Base-by-base conservation (phyloP, 1,140 invertebrate species). In the Lordiphosa mommai region DNA sequence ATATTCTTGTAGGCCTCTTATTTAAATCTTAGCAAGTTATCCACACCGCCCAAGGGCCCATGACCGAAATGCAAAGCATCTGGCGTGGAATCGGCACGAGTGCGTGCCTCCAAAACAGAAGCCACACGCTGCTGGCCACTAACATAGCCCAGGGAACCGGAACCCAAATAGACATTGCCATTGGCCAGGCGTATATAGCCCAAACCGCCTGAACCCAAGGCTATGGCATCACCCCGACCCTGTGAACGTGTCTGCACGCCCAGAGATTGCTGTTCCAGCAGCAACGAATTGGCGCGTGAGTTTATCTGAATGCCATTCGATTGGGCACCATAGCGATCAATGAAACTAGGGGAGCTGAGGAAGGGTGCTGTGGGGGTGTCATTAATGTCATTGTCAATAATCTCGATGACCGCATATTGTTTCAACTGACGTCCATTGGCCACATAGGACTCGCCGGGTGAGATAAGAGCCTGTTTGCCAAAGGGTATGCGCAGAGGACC, bases 141-240 rank as follows among this genome's bases (percentile, higher is more conserved):
- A 9, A 89, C 85, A 34, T 88, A 89, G 40, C 86, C 88, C 33
- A 89, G 27, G 0, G 88, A 89, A 0, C 88, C 88, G 0, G 88
- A 89, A 4, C 88, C 88, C 23, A 89, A 23, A 29, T 88, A 85
- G 0, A 89, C 72, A 47, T 73, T 86, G 1, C 88, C 88, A 43
- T 89, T 88, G 30, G 86, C 65, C 33, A 87, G 10, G 0, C 80
- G 84, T 4, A 89, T 76, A 16, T 72, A 89, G 9, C 88, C 88
- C 41, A 89, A 47, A 4, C 86, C 80, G 0, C 88, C 88, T 0
- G 88, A 89, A 1, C 88, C 88, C 44, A 89, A n/a, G 4, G 88
- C 79, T 17, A 89, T 72, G 30, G 87, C 63, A 56, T 86, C 80
- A 12, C 53, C 53, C n/a, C 43, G 43, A 5, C 20, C 36, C 12